Evolutionary conservation across 2,113 vertebrate genomes (phyloP), one percentile per base, ranked within the genome.

Genomic region (Orthonyx spaldingii): DNA sequence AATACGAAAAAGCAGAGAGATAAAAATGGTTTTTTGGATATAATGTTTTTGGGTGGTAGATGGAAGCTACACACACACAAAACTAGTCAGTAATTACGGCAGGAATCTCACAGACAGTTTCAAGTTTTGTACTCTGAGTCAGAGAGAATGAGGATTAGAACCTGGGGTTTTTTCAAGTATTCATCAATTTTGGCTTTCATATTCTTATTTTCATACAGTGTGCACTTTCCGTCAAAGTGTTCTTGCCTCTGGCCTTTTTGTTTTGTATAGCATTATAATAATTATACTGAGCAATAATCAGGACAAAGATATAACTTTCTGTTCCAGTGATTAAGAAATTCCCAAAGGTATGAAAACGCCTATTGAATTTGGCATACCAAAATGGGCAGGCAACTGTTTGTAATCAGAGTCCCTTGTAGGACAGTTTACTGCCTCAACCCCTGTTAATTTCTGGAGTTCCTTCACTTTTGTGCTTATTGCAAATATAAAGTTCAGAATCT

Each of bases 141-240:
- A 39, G 35, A 33, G 7, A 57, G 9, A 90, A 85, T 28, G 13
- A 85, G 21, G 4, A 17, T 49, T 69, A 52, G 39, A 63, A 59
- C 7, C 3, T 21, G 6, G 0, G 0, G 0, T 33, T 93, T 74
- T 84, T 89, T 57, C 9, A 74, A 23, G 7, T 53, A 64, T 80
- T 64, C 5, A 41, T n/a, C 14, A 49, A 7, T 66, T 69, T 52
- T 0, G 2, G 16, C 37, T 71, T 79, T 64, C 10, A 14, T 44
- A 49, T 47, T 87, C 6, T 77, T 66, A 1, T 66, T 86, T 79
- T 42, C 7, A 11, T 41, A 41, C 32, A 41, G 2, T 41, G 13
- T 20, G 7, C 3, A 20, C 5, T 72, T 89, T 66, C 32, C 10
- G 28, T 86, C 41, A 83, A 46, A 63, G 11, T 55, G 5, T 47